Evolutionary conservation across 2,797 vertebrate genomes (phyloP).

Genomic region (Spinibarbus caldwelli): DNA sequence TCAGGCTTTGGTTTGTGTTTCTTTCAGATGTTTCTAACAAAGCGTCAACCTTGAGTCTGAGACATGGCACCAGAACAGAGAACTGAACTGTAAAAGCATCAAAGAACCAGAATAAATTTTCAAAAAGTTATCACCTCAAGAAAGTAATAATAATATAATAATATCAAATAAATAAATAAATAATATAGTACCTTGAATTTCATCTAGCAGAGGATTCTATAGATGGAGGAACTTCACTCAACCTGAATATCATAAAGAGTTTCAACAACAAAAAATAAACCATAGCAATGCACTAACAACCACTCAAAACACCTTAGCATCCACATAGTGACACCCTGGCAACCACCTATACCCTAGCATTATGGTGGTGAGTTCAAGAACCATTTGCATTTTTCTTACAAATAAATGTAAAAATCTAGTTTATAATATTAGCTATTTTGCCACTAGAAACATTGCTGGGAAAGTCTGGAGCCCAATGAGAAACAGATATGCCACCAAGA

Average conservation of each 20-base stretch:
- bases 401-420: background rate
- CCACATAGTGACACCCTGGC: background rate
- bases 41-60: constrained; percentile 32
- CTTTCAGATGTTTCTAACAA: constrained; percentile 22
- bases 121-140: background rate
- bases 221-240: background rate
- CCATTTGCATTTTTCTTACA: background rate
- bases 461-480: constrained; percentile 46
- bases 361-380: background rate
- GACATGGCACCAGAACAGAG: constrained; percentile 21
- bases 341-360: background rate
- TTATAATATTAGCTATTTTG: background rate
- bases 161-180: background rate
- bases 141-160: too few species aligned
- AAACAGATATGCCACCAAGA: constrained; percentile 43
- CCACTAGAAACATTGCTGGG: constrained; percentile 32
- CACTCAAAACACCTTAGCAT: background rate
- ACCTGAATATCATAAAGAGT: background rate
- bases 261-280: background rate
- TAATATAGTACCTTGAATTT: background rate
- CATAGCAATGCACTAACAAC: background rate
- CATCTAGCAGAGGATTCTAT: background rate
- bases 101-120: background rate
- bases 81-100: background rate
- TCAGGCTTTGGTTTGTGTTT: constrained; percentile 24